Percentiles rank a stretch among this genome's conserved stretches.
Evolutionary conservation across 2,888 invertebrate species (phyloP).

Genomic region (Kuschelorhynchus macadamiae): DNA sequence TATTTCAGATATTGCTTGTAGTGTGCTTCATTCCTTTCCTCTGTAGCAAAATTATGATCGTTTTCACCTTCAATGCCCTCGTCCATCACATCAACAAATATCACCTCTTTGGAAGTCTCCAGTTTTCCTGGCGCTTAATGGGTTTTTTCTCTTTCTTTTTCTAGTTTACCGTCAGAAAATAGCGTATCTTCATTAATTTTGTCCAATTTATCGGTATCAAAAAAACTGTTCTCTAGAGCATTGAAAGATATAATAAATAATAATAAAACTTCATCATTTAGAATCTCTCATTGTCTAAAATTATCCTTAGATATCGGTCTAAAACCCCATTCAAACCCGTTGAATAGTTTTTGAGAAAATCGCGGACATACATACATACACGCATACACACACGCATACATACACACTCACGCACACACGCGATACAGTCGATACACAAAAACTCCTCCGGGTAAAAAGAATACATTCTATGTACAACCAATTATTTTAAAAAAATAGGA

Average conservation of each 20-base stretch:
- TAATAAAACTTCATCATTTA: not conserved
- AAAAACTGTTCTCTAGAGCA: slow-evolving; percentile 2
- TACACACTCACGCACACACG: no score
- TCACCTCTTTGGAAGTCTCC: not conserved
- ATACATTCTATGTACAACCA: no score
- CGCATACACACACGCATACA: no score
- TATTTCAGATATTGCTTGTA: not conserved
- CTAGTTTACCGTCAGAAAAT: not conserved
- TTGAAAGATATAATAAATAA: not conserved
- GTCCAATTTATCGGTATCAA: slow-evolving; percentile 2
- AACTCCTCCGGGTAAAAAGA: no score
- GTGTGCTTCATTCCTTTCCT: not conserved
- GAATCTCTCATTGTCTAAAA: not conserved
- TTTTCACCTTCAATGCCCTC: slow-evolving; percentile 1
- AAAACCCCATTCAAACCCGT: not conserved
- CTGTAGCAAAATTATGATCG: slow-evolving; percentile 1
- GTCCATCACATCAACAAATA: not conserved
- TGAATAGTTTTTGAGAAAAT: no score
- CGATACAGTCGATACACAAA: no score
- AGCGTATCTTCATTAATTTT: not conserved
- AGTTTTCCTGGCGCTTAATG: not conserved
- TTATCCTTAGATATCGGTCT: no score
- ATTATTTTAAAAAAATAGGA: no score
- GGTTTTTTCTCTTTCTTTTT: not conserved
- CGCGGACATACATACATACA: no score